phyloP scores from a whole-genome alignment of 2,888 invertebrate genomes.

The Orgyia antiqua region DNA sequence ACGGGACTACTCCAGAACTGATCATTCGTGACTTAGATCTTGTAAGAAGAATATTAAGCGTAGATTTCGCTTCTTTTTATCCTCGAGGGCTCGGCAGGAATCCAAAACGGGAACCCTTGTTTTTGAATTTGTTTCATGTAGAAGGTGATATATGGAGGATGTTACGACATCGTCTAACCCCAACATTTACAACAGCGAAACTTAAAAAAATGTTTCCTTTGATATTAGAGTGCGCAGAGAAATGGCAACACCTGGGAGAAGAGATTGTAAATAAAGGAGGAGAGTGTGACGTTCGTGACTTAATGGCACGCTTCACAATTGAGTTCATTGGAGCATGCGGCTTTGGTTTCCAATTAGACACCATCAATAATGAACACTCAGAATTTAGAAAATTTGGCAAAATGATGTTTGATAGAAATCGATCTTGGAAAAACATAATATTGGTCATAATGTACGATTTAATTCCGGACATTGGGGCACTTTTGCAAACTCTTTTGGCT shows the following conservation, averaged over 20 bases:
- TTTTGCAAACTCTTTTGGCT: conserved; percentile 13
- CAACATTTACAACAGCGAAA: conserved; percentile 55
- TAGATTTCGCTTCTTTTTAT: conserved; percentile 48
- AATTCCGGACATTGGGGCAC: conserved; percentile 34
- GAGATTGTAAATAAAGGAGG: conserved; percentile 32
- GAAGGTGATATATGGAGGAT: conserved; percentile 59
- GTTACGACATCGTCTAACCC: conserved; percentile 49
- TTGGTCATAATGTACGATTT: conserved; percentile 33
- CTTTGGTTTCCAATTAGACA: conserved; percentile 45
- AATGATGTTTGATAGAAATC: conserved; percentile 27
- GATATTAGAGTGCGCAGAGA: conserved; percentile 49
- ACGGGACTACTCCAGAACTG: conserved; percentile 44
- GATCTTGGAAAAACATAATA: conserved; percentile 21
- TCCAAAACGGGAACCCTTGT: conserved; percentile 36
- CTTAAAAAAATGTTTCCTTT: conserved; percentile 59
- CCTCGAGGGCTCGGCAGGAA: conserved; percentile 39
- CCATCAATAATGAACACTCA: conserved; percentile 43
- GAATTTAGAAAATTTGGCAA: conserved; percentile 39
- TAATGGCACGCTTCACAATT: conserved; percentile 51
- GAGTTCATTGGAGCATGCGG: conserved; percentile 54
- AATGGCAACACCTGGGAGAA: conserved; percentile 35
- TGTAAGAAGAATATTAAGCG: conserved; percentile 36
- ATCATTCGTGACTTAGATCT: conserved; percentile 49
- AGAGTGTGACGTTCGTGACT: conserved; percentile 39
- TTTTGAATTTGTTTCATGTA: conserved; percentile 42